Conservation (phyloP, 2,797 vertebrate genomes). For the Brachyalestes nurse region DNA sequence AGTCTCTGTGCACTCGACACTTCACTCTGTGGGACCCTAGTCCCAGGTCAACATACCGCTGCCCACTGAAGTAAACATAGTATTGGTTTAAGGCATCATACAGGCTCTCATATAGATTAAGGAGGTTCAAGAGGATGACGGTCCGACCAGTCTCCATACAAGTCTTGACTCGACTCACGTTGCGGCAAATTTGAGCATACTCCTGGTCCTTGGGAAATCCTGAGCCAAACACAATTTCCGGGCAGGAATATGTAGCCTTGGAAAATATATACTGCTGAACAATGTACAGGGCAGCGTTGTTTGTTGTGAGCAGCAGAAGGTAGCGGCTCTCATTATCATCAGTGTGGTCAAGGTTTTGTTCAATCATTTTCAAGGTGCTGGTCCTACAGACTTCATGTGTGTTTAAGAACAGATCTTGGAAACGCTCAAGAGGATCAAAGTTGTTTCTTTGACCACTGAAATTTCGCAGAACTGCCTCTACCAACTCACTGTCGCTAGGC, state of each 20-base stretch:
- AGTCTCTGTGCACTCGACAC: slow-evolving; percentile 78
- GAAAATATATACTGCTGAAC: slow-evolving; percentile 75
- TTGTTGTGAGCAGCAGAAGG: slow-evolving; percentile 81
- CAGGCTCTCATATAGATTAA: slow-evolving; percentile 84
- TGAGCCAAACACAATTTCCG: slow-evolving; percentile 83
- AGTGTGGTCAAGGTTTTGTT: slow-evolving; percentile 69
- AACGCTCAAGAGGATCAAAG: slow-evolving; percentile 72
- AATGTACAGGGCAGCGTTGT: slow-evolving; percentile 81
- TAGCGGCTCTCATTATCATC: slow-evolving; percentile 74
- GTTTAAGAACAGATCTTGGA: slow-evolving; percentile 65
- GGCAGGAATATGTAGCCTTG: slow-evolving; percentile 60
- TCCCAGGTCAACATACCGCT: slow-evolving; percentile 83
- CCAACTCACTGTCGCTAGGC: slow-evolving; percentile 68
- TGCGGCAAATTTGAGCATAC: slow-evolving; percentile 81
- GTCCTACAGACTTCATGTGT: slow-evolving; percentile 65
- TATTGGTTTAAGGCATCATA: slow-evolving; percentile 84
- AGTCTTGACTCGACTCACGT: slow-evolving; percentile 80
- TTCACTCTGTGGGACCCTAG: slow-evolving; percentile 84
- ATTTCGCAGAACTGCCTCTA: slow-evolving; percentile 79
- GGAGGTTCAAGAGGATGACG: slow-evolving; percentile 81
- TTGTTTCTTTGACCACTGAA: slow-evolving; percentile 78
- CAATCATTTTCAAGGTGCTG: slow-evolving; percentile 78
- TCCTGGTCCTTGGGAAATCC: slow-evolving; percentile 84
- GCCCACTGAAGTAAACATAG: slow-evolving; percentile 79
- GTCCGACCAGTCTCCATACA: slow-evolving; percentile 85